A percentile compares a stretch with the other conserved stretches of the same genome.
Evolutionary conservation across 2,113 vertebrate species (phyloP).

Genomic region (Henicopernis longicauda): DNA sequence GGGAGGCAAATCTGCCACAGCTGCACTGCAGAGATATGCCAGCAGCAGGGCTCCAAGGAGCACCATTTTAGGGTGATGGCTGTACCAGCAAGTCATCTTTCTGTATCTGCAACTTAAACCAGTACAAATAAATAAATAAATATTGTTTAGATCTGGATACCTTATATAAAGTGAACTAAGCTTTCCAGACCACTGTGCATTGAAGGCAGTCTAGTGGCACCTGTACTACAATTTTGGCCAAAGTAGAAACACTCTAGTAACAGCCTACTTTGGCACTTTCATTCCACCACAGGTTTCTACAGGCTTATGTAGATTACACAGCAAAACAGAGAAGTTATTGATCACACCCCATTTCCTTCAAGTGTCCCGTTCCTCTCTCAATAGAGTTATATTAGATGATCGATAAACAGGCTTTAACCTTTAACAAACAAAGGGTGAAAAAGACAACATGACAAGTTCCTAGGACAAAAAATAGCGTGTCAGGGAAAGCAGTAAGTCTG

Average conservation of each 20-base stretch:
- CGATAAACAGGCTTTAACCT: not conserved
- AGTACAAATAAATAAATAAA: not conserved
- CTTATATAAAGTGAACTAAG: not conserved
- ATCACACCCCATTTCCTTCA: not conserved
- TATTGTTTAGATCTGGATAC: not conserved
- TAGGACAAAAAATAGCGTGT: not conserved
- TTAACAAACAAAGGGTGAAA: not conserved
- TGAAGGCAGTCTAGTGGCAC: not conserved
- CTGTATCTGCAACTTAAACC: not conserved
- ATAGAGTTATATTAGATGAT: not conserved
- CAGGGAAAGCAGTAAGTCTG: not conserved
- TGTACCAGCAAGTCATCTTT: not conserved
- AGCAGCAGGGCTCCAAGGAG: not conserved
- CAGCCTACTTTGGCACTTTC: not conserved
- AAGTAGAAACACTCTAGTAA: not conserved
- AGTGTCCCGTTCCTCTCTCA: not conserved
- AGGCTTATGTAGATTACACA: not conserved
- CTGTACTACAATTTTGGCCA: not conserved
- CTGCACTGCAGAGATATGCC: not conserved
- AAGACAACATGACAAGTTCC: not conserved
- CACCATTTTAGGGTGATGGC: not conserved
- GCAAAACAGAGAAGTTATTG: not conserved
- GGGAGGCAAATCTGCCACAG: not conserved
- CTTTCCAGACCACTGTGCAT: not conserved
- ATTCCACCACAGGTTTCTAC: not conserved